Evolutionary conservation across 2,113 vertebrate species (phyloP), one percentile per base, ranked within the genome.

Genomic region (Pimephales promelas): DNA sequence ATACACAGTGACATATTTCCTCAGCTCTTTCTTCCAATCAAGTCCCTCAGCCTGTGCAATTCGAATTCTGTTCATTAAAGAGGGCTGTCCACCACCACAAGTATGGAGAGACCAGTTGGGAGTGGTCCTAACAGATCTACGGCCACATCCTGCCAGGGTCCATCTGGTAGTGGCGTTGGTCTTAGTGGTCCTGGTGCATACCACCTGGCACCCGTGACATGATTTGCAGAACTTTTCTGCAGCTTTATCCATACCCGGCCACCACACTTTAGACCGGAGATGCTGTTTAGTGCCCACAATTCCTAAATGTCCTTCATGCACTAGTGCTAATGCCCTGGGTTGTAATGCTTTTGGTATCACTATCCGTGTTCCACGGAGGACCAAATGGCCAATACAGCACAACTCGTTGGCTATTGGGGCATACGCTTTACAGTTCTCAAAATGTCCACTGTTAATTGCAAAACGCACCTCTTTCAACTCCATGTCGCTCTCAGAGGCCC

Each of bases 31-130:
- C 28, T 86, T 70, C 73, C 66, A 79, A 40, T 81, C 62, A 10
- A 86, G 82, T 40, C 84, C 79, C 40, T 68, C 85, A 45, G 82
- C 34, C 3, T 74, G 78, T 56, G 36, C 47, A 31, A 85, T 83
- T 31, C n/a, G 8, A 2, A 83, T 76, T 5, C 31, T 43, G 36
- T 86, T 85, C 76, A 88, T 71, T 14, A 85, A 22, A n/a, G 52
- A 85, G 0, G 61, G n/a, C n/a, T n/a, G n/a, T n/a, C n/a, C n/a
- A n/a, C n/a, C n/a, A n/a, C n/a, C n/a, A n/a, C n/a, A n/a, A n/a
- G n/a, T n/a, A n/a, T n/a, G n/a, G n/a, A n/a, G n/a, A n/a, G n/a
- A n/a, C n/a, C n/a, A n/a, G n/a, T n/a, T n/a, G n/a, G n/a, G n/a
- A n/a, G 43, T 62, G 43, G 57, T 24, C 56, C 72, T 16, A 75